Percentiles rank a stretch among this genome's conserved stretches.
Conservation (phyloP, 2,888 invertebrate species). For the Isotomurus palustris region DNA sequence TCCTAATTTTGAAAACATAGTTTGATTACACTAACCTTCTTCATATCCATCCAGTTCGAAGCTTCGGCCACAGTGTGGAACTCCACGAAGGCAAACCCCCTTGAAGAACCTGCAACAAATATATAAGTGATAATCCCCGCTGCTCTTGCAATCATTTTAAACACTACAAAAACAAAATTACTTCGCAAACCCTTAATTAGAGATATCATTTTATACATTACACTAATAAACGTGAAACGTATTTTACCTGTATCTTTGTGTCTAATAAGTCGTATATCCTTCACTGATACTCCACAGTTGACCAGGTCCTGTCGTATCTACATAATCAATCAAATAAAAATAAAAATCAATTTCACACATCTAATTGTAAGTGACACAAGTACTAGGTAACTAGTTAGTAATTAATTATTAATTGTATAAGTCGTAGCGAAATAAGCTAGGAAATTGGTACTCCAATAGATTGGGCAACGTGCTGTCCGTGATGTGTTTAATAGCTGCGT, state of each 20-base stretch:
- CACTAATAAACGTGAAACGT: no score
- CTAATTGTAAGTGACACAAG: neutral
- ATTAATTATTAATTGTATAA: neutral
- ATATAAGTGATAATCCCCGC: no score
- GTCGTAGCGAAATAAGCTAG: no score
- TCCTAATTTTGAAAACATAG: neutral
- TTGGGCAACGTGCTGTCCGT: no score
- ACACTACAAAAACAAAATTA: no score
- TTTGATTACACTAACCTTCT: constrained; percentile 62
- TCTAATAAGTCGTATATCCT: constrained; percentile 75
- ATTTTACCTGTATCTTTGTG: constrained; percentile 76
- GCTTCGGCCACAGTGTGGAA: constrained; percentile 84
- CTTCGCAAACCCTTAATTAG: neutral
- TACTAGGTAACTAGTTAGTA: neutral
- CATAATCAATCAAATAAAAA: constrained; percentile 48
- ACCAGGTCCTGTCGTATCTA: constrained; percentile 75
- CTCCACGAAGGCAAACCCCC: constrained; percentile 90
- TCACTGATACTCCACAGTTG: constrained; percentile 67
- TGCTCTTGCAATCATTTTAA: no score
- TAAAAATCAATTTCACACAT: neutral
- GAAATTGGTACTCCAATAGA: no score
- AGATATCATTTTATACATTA: neutral
- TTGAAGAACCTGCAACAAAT: constrained; percentile 76
- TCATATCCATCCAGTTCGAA: constrained; percentile 84
- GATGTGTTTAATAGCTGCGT: no score